Percentiles rank a stretch among this genome's conserved stretches.
phyloP scores from a whole-genome alignment of 2,888 invertebrate species.

The Cerastis leucographa region DNA sequence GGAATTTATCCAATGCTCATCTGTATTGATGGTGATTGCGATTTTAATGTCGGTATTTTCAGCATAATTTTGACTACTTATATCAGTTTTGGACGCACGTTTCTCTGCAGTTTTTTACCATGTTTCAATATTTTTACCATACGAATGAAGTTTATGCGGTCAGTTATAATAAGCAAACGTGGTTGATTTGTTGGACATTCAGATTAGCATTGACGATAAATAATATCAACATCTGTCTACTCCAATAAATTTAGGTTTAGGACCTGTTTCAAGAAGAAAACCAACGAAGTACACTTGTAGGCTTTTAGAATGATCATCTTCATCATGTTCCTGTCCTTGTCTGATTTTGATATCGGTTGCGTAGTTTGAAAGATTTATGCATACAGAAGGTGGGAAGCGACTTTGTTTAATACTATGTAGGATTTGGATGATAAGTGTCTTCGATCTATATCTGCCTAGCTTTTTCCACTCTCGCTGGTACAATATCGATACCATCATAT shows the following conservation, averaged over 20 bases:
- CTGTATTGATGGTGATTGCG: slow-evolving; percentile 25
- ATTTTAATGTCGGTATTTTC: background rate
- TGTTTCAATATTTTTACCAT: background rate
- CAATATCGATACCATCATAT: background rate
- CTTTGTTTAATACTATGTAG: no score
- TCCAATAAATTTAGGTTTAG: background rate
- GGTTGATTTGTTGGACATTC: background rate
- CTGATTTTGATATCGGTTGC: no score
- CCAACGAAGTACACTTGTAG: background rate
- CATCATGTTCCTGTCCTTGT: no score
- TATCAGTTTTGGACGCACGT: background rate
- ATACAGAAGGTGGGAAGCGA: no score
- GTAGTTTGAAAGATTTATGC: no score
- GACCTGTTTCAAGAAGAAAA: background rate
- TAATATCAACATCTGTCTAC: background rate
- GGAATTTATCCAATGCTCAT: slow-evolving; percentile 69
- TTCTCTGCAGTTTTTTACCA: background rate
- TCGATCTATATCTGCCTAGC: background rate
- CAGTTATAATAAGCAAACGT: background rate
- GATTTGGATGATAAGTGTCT: background rate
- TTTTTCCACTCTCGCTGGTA: background rate
- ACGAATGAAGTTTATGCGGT: background rate
- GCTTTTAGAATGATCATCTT: background rate
- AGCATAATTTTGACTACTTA: background rate
- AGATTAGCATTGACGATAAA: background rate